Evolutionary conservation across 2,888 invertebrate species (phyloP), one percentile per base, ranked within the genome.

Genomic region (Drosophila helvetica): DNA sequence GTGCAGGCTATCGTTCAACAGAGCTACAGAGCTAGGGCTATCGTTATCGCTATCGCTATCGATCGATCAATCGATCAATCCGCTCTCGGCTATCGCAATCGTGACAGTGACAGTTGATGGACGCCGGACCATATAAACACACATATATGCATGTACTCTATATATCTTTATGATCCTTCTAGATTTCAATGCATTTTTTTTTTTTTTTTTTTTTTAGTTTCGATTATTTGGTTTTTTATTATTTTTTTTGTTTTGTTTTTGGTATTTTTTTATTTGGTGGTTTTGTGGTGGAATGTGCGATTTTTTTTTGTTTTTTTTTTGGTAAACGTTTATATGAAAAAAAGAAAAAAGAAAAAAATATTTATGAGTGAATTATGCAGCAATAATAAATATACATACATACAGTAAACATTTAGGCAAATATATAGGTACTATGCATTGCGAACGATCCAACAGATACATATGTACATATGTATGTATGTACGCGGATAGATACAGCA

Each of bases 331-430:
- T 89, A 90, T 90, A 90, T 90, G 90, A 90, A 90, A 91, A 88
- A 90, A 89, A 83, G 86, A 89, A 90, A 90, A 90, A 86, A 83
- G 80, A 90, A 90, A 90, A 90, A 90, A 90, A 86, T 85, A 86
- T 88, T 90, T 81, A 90, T 90, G 90, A 90, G 88, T 90, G 88
- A 91, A 90, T 83, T 88, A 83, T 90, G 90, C 91, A 90, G 90
- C 90, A 90, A 90, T 90, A 90, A 89, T 85, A 88, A 88, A 85
- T 86, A 86, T 80, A 89, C 88, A 83, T 86, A 86, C 86, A 83
- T 83, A 83, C 86, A 83, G 75, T 83, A 86, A 88, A 83, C 83
- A 88, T 83, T 88, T 82, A 83, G 86, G 86, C 83, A 83, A 69
- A 66, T 85, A 75, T 65, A 75, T 57, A 72, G 61, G 52, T 75